A percentile compares a stretch with the other conserved stretches of the same genome.
These are phyloP conservation scores for Noturus placidus DNA, from an alignment of 2,113 vertebrate genomes.

Conservation along the genomic window DNA sequence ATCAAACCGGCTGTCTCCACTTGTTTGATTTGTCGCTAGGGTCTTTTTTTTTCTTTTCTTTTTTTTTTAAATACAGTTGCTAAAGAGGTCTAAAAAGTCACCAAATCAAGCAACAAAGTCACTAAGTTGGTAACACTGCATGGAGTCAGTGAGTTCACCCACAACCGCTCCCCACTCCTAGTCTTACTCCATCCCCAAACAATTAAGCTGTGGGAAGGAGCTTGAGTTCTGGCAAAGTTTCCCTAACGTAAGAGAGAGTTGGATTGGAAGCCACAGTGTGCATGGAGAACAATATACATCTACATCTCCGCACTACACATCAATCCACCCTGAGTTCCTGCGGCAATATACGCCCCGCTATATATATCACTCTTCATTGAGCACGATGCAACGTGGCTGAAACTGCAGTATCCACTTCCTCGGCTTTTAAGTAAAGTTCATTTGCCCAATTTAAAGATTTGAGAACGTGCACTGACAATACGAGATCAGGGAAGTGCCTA, in stretches of 20 bases:
- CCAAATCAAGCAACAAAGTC: not conserved
- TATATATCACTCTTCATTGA: constrained; percentile 28
- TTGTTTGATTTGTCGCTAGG: not conserved
- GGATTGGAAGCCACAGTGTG: constrained; percentile 35
- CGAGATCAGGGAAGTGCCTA: constrained; percentile 6
- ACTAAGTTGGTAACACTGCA: not conserved
- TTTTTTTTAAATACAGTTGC: not conserved
- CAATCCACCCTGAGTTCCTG: constrained; percentile 48
- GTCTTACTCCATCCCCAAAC: constrained; percentile 43
- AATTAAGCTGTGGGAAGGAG: constrained; percentile 42
- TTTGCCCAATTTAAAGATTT: constrained; percentile 8
- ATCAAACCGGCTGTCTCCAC: not conserved
- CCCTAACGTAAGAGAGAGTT: constrained; percentile 21
- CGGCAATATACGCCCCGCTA: constrained; percentile 30
- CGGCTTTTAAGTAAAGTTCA: constrained; percentile 10
- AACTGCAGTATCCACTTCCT: constrained; percentile 27
- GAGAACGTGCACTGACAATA: not conserved
- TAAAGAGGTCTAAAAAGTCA: not conserved
- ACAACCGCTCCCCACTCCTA: constrained; percentile 19
- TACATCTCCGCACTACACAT: constrained; percentile 48
- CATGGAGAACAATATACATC: constrained; percentile 48
- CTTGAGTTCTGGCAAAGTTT: constrained; percentile 42
- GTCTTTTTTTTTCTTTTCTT: not conserved
- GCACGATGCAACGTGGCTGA: constrained; percentile 2
- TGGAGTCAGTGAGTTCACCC: constrained; percentile 39